A percentile compares a stretch with the other conserved stretches of the same genome.
Evolutionary conservation across 2,113 vertebrate genomes (phyloP).

Genomic region (Limanda limanda): DNA sequence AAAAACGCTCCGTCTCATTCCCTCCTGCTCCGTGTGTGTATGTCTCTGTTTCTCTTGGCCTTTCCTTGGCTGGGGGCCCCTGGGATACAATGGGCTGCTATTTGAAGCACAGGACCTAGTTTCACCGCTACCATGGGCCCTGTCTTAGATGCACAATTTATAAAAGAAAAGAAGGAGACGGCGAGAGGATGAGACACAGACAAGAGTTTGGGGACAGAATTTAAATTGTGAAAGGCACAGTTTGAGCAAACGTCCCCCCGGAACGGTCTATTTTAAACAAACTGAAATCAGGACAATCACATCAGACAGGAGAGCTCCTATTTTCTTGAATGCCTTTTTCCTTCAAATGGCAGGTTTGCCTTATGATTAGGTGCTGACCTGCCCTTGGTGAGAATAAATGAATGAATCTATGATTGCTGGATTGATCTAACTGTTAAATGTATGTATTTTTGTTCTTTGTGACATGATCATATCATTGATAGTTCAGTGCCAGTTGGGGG

Average conservation of each 20-base stretch:
- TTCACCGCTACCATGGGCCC: constrained; percentile 70
- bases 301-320: background rate
- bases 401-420: too few species aligned
- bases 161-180: constrained; percentile 54
- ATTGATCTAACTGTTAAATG: too few species aligned
- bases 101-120: constrained; percentile 80
- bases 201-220: constrained; percentile 25
- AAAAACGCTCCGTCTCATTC: constrained; percentile 58
- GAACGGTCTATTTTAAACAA: background rate
- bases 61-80: constrained; percentile 65
- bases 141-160: constrained; percentile 79
- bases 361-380: constrained; percentile 3
- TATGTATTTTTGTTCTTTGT: too few species aligned
- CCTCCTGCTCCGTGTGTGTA: background rate
- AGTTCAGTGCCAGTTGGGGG: too few species aligned
- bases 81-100: constrained; percentile 73
- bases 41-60: constrained; percentile 53
- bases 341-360: background rate
- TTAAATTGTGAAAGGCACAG: constrained; percentile 29
- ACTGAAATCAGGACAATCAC: constrained; percentile 19
- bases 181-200: constrained; percentile 15
- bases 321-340: background rate
- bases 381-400: background rate
- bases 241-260: constrained; percentile 15
- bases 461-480: too few species aligned